Conservation (phyloP, 2,888 invertebrate species). For the Pristionchus maxplancki region DNA sequence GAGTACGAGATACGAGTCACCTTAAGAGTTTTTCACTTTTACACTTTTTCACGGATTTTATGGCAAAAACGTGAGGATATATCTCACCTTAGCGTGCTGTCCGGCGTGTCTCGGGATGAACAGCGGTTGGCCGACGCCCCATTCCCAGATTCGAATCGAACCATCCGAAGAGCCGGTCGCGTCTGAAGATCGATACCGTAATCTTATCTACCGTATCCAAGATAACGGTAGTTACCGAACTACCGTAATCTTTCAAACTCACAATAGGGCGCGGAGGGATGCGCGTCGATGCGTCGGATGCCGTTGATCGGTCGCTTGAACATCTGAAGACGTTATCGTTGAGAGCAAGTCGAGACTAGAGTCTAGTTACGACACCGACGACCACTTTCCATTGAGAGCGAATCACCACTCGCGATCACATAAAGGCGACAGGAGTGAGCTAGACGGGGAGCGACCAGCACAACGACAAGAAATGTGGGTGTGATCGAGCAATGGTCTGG, state of each 20-base stretch:
- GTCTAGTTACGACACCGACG: conserved; percentile 51
- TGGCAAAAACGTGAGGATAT: conserved; percentile 84
- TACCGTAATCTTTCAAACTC: conserved; percentile 81
- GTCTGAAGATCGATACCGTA: conserved; percentile 79
- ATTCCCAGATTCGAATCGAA: conserved; percentile 96
- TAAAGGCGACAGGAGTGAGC: conserved; percentile 1
- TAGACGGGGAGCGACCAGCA: neutral
- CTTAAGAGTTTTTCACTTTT: conserved; percentile 6
- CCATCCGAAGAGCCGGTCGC: conserved; percentile 96
- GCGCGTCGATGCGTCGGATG: conserved; percentile 94
- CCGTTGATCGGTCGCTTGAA: conserved; percentile 94
- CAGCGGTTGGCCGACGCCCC: conserved; percentile 92
- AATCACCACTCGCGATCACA: conserved; percentile 11
- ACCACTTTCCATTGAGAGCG: neutral
- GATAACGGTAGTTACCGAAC: too few relatives aligned
- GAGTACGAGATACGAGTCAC: conserved; percentile 73
- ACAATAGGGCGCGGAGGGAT: conserved; percentile 96
- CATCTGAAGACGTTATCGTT: conserved; percentile 83
- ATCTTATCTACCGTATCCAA: neutral
- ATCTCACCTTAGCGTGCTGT: conserved; percentile 86
- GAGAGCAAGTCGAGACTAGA: conserved; percentile 13
- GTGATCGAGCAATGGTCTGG: neutral
- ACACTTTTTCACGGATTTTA: neutral
- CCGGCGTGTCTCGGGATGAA: conserved; percentile 93
- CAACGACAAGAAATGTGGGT: conserved; percentile 50